phyloP scores from a whole-genome alignment of 2,113 vertebrate species.

The Crotalus viridis region DNA sequence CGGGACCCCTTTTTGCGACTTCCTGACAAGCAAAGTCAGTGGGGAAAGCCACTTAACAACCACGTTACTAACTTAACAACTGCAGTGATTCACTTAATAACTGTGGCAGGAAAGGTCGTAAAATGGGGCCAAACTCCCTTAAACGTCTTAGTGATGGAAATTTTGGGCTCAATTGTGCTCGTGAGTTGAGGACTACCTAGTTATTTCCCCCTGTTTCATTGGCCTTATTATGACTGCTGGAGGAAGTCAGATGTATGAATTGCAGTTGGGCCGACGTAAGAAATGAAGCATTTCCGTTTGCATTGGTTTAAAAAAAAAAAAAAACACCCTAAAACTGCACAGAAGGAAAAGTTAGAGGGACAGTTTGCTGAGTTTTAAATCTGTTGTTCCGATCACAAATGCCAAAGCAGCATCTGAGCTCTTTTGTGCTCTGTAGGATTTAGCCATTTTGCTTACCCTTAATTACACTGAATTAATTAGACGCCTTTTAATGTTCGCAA shows the following conservation, averaged over 20 bases:
- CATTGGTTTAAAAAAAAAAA: not conserved
- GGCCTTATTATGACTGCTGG: not conserved
- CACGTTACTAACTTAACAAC: not conserved
- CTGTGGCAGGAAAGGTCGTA: not conserved
- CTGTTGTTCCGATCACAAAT: not conserved
- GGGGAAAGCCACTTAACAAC: not conserved
- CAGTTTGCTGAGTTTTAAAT: conserved; percentile 23
- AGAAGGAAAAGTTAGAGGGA: conserved; percentile 6
- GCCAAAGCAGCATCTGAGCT: not conserved
- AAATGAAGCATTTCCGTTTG: not conserved
- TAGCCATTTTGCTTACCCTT: conserved; percentile 13
- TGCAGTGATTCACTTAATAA: too few relatives aligned
- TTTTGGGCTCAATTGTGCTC: too few relatives aligned
- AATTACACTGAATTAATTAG: conserved; percentile 22
- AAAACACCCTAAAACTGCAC: conserved; percentile 7
- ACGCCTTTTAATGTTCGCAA: conserved; percentile 51
- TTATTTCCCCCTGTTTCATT: not conserved
- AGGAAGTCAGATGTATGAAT: not conserved
- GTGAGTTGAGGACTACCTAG: not conserved
- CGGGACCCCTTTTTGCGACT: not conserved
- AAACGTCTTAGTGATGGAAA: too few relatives aligned
- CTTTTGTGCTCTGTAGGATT: not conserved
- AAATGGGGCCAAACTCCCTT: not conserved
- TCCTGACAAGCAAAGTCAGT: not conserved
- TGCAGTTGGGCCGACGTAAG: not conserved